Base-by-base conservation (phyloP, 2,888 invertebrate genomes). In the Capitulum mitella region DNA sequence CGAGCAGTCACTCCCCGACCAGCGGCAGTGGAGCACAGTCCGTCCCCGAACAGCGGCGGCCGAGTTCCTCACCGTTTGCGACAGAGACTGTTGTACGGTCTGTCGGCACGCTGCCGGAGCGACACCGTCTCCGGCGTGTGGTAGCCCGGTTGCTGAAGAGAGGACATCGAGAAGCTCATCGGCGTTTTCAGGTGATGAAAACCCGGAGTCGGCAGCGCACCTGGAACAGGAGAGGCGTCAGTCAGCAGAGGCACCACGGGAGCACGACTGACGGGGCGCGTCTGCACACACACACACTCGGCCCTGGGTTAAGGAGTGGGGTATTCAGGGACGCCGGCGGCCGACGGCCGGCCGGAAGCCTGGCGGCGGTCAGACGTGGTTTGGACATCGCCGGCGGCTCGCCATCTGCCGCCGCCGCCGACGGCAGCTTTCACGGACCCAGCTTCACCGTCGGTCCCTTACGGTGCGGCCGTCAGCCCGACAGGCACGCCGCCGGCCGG, bases 71-170 rank as follows among this genome's bases (percentile, higher is more conserved):
- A 64, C 64, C 64, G 82, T 87, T 92, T 92, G 85, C 91, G 91
- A 79, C 91, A 93, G 83, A 94, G 90, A 87, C 93, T 93, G 87
- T 93, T 93, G 86, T 92, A 94, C 78, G 92, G 92, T 85, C 93
- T 89, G 86, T 92, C 92, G 80, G 88, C 84, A 81, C 85, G 85
- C 80, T 85, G 84, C 82, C 85, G 85, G 34, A 64, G 34, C 3
- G 64, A 34, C 83, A 85, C 86, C 81, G 86, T 86, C 83, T 85
- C 86, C 80, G 86, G 85, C 83, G 86, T 85, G 83, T 87, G 87
- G 54, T 86, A 86, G 83, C 89, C 88, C 84, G 89, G 89, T 84
- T 90, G 91, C 83, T 91, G 90, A 86, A 94, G 89, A 84, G 93
- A 93, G 84, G 93, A 92, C 88, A 94, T 88, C 83, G 94, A 94